Evolutionary conservation across 2,888 invertebrate genomes (phyloP).

Genomic region (Oasisia sp.): DNA sequence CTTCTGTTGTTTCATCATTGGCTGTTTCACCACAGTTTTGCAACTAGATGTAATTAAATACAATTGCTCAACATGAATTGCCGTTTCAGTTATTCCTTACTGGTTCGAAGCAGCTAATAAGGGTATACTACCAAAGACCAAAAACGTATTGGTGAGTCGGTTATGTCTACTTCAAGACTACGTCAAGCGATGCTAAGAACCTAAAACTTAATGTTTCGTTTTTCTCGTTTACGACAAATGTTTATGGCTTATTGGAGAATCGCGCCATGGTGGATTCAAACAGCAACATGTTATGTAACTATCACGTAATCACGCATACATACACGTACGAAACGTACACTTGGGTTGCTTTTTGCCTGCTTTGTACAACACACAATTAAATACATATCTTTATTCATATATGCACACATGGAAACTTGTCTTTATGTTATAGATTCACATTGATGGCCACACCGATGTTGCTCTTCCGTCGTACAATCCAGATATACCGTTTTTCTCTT

Average conservation of each 20-base stretch:
- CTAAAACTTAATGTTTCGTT: background rate
- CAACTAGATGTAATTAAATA: background rate
- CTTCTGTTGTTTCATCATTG: too few species aligned
- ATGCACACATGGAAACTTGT: background rate
- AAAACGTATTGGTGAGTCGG: background rate
- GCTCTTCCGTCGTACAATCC: background rate
- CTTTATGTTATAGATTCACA: background rate
- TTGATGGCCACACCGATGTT: background rate
- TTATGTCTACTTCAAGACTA: background rate
- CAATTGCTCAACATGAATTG: background rate
- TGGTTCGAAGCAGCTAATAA: background rate
- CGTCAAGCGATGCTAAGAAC: background rate
- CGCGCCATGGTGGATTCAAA: too few species aligned
- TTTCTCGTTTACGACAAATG: background rate
- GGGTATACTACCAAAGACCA: background rate
- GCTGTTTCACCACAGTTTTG: too few species aligned
- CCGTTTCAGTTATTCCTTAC: background rate
- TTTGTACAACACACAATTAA: too few species aligned
- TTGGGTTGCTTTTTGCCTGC: background rate
- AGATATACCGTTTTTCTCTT: background rate
- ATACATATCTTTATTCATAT: too few species aligned
- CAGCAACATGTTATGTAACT: too few species aligned
- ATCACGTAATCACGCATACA: background rate
- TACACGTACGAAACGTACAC: background rate
- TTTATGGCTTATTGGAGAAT: background rate